Conservation (phyloP, 1,140 invertebrate genomes). For the Neotoxoptera formosana region DNA sequence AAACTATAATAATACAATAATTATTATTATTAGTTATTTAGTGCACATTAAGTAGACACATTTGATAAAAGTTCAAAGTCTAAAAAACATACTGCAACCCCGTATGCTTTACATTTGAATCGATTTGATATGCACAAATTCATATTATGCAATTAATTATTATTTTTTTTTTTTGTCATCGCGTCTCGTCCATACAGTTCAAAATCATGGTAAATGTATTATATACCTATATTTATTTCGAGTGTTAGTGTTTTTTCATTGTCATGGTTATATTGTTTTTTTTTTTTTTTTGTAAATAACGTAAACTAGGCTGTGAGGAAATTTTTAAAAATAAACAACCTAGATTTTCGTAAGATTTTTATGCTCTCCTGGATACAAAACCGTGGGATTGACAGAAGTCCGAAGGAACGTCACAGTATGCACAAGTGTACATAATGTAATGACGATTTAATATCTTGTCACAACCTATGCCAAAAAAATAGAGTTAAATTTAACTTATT, state of each 20-base stretch:
- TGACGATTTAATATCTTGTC: slow-evolving; percentile 58
- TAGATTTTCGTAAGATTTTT: slow-evolving; percentile 49
- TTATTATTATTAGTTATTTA: not conserved
- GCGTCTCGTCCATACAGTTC: not conserved
- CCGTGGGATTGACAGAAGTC: slow-evolving; percentile 56
- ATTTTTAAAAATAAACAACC: slow-evolving; percentile 57
- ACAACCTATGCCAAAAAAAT: slow-evolving; percentile 57
- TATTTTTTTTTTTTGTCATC: not conserved
- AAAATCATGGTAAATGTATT: not conserved
- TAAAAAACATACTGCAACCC: not conserved
- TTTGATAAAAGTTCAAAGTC: not conserved
- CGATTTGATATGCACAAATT: too few species aligned
- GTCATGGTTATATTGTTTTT: slow-evolving; percentile 39
- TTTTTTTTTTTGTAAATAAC: slow-evolving; percentile 15
- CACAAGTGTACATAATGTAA: slow-evolving; percentile 57
- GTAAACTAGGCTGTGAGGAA: slow-evolving; percentile 44
- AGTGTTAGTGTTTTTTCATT: slow-evolving; percentile 33
- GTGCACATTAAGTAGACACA: not conserved
- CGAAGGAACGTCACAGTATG: slow-evolving; percentile 52
- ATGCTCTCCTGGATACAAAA: slow-evolving; percentile 57
- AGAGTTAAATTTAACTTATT: slow-evolving; percentile 58
- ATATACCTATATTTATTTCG: not conserved
- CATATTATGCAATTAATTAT: not conserved
- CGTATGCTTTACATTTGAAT: too few species aligned
- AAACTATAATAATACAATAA: too few species aligned